A percentile compares a stretch with the other conserved stretches of the same genome.
phyloP scores from a whole-genome alignment of 1,140 invertebrate species.

The Drosophila virilis region DNA sequence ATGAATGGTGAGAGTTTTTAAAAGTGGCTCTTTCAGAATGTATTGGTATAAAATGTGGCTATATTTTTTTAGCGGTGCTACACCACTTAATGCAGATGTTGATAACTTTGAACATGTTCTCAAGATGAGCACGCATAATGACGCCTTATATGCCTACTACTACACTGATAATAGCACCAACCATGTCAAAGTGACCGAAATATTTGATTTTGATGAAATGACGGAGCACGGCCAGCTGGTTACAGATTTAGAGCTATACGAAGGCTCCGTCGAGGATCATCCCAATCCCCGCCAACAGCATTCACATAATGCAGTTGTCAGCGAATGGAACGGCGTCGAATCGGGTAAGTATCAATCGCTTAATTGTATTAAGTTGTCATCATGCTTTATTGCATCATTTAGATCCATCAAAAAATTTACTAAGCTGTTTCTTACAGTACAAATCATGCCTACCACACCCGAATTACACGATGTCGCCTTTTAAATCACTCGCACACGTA shows the following conservation, averaged over 20 bases:
- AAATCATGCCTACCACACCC: slow-evolving; percentile 60
- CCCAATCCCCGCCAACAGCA: slow-evolving; percentile 54
- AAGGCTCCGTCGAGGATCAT: slow-evolving; percentile 64
- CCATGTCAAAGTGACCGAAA: slow-evolving; percentile 94
- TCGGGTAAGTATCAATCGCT: slow-evolving; percentile 65
- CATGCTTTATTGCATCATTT: slow-evolving; percentile 5
- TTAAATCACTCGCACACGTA: slow-evolving; percentile 37
- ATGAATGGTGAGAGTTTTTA: slow-evolving; percentile 65
- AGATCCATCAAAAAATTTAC: slow-evolving; percentile 12
- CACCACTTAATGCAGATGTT: slow-evolving; percentile 44
- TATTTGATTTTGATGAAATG: slow-evolving; percentile 86
- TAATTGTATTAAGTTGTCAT: neutral
- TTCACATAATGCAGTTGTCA: slow-evolving; percentile 64
- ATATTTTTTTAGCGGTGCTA: slow-evolving; percentile 50
- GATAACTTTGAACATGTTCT: slow-evolving; percentile 87
- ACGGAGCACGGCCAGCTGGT: slow-evolving; percentile 84
- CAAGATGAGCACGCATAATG: slow-evolving; percentile 92
- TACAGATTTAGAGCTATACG: slow-evolving; percentile 66
- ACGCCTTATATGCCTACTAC: slow-evolving; percentile 95
- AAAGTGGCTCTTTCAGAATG: slow-evolving; percentile 54
- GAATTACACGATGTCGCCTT: slow-evolving; percentile 63
- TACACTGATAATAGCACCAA: slow-evolving; percentile 93
- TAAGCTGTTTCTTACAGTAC: slow-evolving; percentile 58
- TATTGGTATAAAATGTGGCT: neutral
- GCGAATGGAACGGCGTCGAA: slow-evolving; percentile 83